phyloP scores from a whole-genome alignment of 2,113 vertebrate species.

The Rhinichthys klamathensis region DNA sequence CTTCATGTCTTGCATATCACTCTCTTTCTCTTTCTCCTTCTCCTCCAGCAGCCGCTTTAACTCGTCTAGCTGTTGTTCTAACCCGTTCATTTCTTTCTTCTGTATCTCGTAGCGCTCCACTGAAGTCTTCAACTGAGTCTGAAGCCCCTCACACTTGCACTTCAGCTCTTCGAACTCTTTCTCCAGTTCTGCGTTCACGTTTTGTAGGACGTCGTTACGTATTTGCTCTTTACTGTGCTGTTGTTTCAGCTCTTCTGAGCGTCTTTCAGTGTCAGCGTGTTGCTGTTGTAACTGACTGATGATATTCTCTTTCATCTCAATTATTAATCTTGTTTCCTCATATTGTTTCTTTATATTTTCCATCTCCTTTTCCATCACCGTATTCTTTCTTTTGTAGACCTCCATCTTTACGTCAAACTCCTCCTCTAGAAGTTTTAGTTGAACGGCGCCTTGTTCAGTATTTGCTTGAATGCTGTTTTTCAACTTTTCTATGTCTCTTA shows the following conservation, averaged over 20 bases:
- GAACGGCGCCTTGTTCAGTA: not conserved
- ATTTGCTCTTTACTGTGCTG: slow-evolving; percentile 49
- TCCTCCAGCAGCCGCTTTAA: slow-evolving; percentile 58
- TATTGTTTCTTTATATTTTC: slow-evolving; percentile 64
- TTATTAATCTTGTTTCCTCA: slow-evolving; percentile 56
- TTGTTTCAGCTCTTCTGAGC: slow-evolving; percentile 13
- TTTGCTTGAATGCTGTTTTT: not conserved
- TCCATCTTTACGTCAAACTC: slow-evolving; percentile 36
- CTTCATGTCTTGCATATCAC: slow-evolving; percentile 54
- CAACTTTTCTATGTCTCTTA: slow-evolving; percentile 3
- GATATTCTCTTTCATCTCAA: slow-evolving; percentile 43
- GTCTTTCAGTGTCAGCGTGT: slow-evolving; percentile 46
- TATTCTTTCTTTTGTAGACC: slow-evolving; percentile 44
- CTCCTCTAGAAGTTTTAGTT: slow-evolving; percentile 39
- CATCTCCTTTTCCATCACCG: slow-evolving; percentile 65
- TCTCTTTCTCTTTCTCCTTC: slow-evolving; percentile 16
- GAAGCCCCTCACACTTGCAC: slow-evolving; percentile 53
- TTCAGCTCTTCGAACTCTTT: slow-evolving; percentile 57
- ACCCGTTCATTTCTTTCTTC: slow-evolving; percentile 37
- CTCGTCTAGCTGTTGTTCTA: slow-evolving; percentile 46
- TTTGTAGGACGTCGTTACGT: slow-evolving; percentile 52
- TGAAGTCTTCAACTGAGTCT: no score
- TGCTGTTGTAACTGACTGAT: slow-evolving; percentile 28
- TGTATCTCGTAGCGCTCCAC: slow-evolving; percentile 48
- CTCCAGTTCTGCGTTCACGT: slow-evolving; percentile 45